Base-by-base conservation (phyloP, 37 sponge, comb jelly and placozoan species). In the Diacarnus erythraeanus region DNA sequence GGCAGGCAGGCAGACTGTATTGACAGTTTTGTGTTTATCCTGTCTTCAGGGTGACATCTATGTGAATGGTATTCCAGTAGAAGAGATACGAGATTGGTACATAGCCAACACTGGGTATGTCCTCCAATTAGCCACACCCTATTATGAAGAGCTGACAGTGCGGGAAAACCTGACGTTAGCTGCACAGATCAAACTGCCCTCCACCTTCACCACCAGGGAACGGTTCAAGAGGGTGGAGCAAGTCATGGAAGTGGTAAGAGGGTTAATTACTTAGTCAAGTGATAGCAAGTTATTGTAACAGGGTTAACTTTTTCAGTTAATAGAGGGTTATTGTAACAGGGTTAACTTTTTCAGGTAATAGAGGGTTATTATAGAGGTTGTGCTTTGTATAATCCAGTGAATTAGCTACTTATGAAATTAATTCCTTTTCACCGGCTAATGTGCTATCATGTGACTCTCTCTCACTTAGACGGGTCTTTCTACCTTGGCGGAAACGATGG, bases 401-500 rank as follows among this genome's bases (percentile, higher is more conserved):
- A n/a, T n/a, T n/a, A n/a, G n/a, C n/a, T n/a, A n/a, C n/a, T n/a
- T n/a, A n/a, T n/a, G n/a, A n/a, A n/a, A n/a, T n/a, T n/a, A n/a
- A n/a, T n/a, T n/a, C n/a, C n/a, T n/a, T n/a, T n/a, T n/a, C n/a
- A n/a, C n/a, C n/a, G n/a, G n/a, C n/a, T n/a, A n/a, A n/a, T n/a
- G n/a, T n/a, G n/a, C n/a, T n/a, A n/a, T n/a, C n/a, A n/a, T n/a
- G n/a, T n/a, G n/a, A n/a, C n/a, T n/a, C n/a, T 12, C 12, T 41
- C 39, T 43, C 26, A 2, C 20, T 27, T 61, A 96, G 95, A 90
- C 88, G 69, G 93, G 89, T 1, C 79, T 97, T 37, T 54, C 31
- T 0, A 70, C 66, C 20, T 63, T 97, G 33, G 91, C 91, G 43
- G 89, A 97, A 42, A 90, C 93, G 15, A 47, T 72, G n/a, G 95